Conservation (phyloP, 2,888 invertebrate genomes). For the Apotomis capreana region DNA sequence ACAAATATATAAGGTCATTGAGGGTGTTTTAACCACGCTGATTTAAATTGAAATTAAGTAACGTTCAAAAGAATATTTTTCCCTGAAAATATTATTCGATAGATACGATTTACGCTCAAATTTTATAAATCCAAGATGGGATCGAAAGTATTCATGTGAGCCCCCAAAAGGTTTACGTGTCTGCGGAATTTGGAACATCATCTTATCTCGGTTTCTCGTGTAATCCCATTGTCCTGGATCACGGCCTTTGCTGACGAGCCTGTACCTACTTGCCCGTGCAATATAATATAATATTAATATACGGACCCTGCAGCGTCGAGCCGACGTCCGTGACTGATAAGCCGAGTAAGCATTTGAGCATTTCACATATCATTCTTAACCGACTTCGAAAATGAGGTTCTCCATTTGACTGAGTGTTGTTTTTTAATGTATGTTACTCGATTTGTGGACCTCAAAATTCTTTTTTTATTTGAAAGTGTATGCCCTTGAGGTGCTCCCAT, state of each 20-base stretch:
- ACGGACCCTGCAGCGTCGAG: background rate
- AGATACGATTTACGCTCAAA: background rate
- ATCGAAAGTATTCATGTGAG: constrained; percentile 11
- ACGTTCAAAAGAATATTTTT: background rate
- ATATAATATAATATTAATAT: background rate
- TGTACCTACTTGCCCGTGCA: constrained; percentile 14
- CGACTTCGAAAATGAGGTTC: no score
- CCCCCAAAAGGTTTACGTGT: constrained; percentile 25
- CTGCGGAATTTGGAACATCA: constrained; percentile 18
- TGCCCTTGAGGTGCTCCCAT: no score
- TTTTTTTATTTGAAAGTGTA: no score
- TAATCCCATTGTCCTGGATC: constrained; percentile 30
- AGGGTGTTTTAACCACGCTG: no score
- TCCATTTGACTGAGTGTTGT: no score
- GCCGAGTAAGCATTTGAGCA: no score
- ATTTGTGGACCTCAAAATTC: no score
- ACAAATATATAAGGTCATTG: no score
- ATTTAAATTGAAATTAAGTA: background rate
- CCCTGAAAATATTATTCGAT: background rate
- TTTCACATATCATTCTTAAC: no score
- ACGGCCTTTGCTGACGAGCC: constrained; percentile 26
- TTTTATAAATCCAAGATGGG: constrained; percentile 3
- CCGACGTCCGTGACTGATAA: no score
- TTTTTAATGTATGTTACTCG: no score
- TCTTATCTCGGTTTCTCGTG: constrained; percentile 25